phyloP scores from a whole-genome alignment of 2,113 vertebrate species.

The Tricholaema leucomelas region DNA sequence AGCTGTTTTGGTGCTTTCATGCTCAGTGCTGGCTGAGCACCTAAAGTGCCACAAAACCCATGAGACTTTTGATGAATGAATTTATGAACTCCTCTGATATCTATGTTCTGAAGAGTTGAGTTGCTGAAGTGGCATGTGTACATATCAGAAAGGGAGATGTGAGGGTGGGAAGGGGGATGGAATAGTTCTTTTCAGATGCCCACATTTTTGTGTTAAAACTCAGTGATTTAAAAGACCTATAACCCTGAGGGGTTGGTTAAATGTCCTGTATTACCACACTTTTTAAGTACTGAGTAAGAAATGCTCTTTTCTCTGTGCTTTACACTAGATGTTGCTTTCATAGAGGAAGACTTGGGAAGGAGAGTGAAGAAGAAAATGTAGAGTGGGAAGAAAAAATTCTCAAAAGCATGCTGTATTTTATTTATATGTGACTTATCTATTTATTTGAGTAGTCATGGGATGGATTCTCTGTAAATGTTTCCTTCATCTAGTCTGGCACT shows the following conservation, averaged over 20 bases:
- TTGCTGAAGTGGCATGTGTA: background rate
- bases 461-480: background rate
- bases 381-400: background rate
- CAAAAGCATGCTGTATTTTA: background rate
- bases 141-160: background rate
- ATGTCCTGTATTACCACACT: background rate
- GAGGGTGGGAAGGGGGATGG: background rate
- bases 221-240: background rate
- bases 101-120: background rate
- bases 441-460: background rate
- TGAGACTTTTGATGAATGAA: background rate
- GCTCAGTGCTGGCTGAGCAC: rapidly evolving
- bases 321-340: background rate
- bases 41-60: background rate
- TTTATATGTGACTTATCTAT: too few species aligned
- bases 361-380: background rate
- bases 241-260: background rate
- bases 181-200: slow-evolving; percentile 8
- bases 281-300: slow-evolving; percentile 22
- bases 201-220: background rate
- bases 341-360: background rate
- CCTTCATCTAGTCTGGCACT: background rate
- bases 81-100: background rate
- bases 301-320: background rate
- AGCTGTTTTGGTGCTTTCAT: background rate